Base-by-base conservation (phyloP, 2,888 invertebrate species). In the Eupithecia tripunctaria region DNA sequence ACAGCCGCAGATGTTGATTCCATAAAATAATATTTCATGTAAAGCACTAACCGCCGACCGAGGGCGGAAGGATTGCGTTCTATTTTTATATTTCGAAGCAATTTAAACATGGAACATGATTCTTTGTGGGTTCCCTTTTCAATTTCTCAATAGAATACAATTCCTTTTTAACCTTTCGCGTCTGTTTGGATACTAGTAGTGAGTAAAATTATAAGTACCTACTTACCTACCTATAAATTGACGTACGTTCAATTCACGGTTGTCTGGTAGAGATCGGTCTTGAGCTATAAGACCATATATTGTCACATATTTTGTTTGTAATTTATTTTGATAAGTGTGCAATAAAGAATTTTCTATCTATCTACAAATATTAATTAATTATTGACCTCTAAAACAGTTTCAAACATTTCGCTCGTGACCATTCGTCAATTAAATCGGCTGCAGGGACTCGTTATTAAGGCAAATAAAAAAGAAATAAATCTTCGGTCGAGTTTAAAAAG, bases 11-110 rank as follows among this genome's bases (percentile, higher is more conserved):
- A 94, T 94, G 94, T 91, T 93, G 93, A 94, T 93, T 93, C 93
- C 93, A 93, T 94, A 93, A 94, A 94, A 93, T 94, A 94, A 93
- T 94, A 94, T 94, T 94, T 94, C 94, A 93, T 94, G 94, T 94
- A 93, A 93, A 93, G 92, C 92, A 91, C 92, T 91, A 92, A 91
- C 91, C 89, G 88, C 82, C 87, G 89, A 86, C 89, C 89, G 92
- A 92, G 94, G 94, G 93, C 93, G 94, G 94, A 94, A 94, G 94
- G 94, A 93, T 93, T 93, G 93, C 88, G 89, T 94, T 94, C 94
- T 94, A 94, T 94, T 94, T 93, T 91, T 91, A 92, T 91, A 92
- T 92, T 93, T 92, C 89, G 86, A 90, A 88, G 86, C 91, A 91
- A 91, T 92, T 91, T 87, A 85, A 85, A 85, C 82, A 81, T 84